These are phyloP conservation scores for Periophthalmus magnuspinnatus DNA, from an alignment of 2,797 vertebrate species.

Conservation along the genomic window DNA sequence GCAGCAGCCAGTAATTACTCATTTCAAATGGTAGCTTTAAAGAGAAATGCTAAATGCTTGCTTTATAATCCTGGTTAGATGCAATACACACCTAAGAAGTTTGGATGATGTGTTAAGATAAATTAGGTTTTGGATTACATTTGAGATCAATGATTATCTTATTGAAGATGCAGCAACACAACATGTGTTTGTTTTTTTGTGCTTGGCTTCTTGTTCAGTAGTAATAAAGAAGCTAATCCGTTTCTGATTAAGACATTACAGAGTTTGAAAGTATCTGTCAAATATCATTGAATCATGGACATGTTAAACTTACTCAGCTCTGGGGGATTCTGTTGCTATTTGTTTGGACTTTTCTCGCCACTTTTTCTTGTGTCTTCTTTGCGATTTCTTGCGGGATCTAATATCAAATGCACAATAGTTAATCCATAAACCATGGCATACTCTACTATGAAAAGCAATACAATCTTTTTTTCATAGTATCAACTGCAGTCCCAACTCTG, in stretches of 20 bases:
- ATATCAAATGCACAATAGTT: slow-evolving; percentile 18
- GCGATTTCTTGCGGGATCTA: slow-evolving; percentile 62
- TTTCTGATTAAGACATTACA: slow-evolving; percentile 42
- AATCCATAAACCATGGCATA: too few relatives aligned
- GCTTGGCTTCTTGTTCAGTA: slow-evolving; percentile 57
- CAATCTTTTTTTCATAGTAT: slow-evolving; percentile 14
- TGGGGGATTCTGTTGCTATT: slow-evolving; percentile 57
- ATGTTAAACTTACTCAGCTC: slow-evolving; percentile 62
- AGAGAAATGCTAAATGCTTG: too few relatives aligned
- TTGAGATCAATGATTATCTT: neutral
- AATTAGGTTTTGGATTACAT: neutral
- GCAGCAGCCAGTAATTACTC: too few relatives aligned
- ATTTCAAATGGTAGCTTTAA: too few relatives aligned
- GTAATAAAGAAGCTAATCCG: slow-evolving; percentile 44
- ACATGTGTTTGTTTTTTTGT: slow-evolving; percentile 22
- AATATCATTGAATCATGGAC: slow-evolving; percentile 13
- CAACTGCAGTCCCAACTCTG: slow-evolving; percentile 43
- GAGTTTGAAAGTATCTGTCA: slow-evolving; percentile 14
- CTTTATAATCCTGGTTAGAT: too few relatives aligned
- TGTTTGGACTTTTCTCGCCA: slow-evolving; percentile 64
- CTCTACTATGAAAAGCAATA: neutral
- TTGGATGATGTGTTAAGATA: neutral
- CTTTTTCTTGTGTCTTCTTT: slow-evolving; percentile 68
- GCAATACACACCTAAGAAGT: neutral
- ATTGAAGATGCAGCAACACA: neutral